Conservation (phyloP, 53 echinoderm and acorn worm species). For the Echinometra lucunter region DNA sequence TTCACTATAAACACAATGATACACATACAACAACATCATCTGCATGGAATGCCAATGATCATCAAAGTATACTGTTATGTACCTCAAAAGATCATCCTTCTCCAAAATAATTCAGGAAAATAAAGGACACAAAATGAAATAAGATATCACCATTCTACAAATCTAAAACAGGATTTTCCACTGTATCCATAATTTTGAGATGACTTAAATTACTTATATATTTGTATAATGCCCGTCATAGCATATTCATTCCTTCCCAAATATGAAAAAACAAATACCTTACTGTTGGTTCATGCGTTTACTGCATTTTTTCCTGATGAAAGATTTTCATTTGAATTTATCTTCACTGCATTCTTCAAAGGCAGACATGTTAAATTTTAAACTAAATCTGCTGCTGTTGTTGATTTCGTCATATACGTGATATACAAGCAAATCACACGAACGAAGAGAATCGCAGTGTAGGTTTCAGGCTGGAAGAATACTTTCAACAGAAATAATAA, state of each 20-base stretch:
- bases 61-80: not conserved
- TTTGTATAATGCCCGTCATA: not conserved
- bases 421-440: not conserved
- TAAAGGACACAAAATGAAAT: not conserved
- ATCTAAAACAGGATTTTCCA: not conserved
- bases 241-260: not conserved
- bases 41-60: not conserved
- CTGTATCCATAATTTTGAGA: not conserved
- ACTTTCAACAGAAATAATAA: not conserved
- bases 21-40: not conserved
- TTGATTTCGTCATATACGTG: not conserved
- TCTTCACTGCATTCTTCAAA: not conserved
- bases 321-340: not conserved
- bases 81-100: not conserved
- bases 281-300: not conserved
- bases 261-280: not conserved
- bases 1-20: not conserved
- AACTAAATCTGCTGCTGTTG: not conserved
- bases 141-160: not conserved
- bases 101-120: not conserved
- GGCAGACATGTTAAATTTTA: not conserved
- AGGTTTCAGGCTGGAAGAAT: not conserved
- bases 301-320: no score
- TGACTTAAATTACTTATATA: not conserved
- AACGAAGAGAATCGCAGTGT: not conserved